Evolutionary conservation across 2,888 invertebrate species (phyloP), one percentile per base, ranked within the genome.

Genomic region (Melinaea menophilus): DNA sequence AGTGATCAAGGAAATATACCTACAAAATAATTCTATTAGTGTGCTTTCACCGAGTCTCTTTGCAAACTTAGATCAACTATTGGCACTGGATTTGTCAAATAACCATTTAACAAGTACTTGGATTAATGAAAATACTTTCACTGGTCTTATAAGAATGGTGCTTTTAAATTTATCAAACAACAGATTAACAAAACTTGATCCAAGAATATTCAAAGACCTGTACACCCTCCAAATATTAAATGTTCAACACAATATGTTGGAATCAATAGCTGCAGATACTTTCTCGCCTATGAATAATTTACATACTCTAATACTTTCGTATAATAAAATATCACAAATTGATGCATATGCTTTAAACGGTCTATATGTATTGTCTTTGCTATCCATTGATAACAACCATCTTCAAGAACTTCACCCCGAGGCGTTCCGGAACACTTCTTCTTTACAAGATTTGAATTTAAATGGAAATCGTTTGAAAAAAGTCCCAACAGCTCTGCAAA

Each of bases 281-380:
- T 98, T 98, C 82, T 93, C 96, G 48, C 95, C 97, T 4, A 95
- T 97, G 95, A 97, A 96, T 81, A 98, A 98, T 88, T 91, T 98
- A 67, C 97, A 98, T 85, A 97, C 97, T 12, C 90, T 98, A 72
- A 93, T 97, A 65, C 91, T 98, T 71, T 96, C 96, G 3, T 95
- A 95, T 83, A 98, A 98, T 88, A 95, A 94, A 82, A 93, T 98
- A 73, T 94, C 94, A 74, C 95, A 95, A 77, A 92, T 98, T 72
- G 96, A 97, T 81, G 95, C 95, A 2, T 95, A 95, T 78, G 95
- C 97, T 54, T 88, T 98, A 68, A 97, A 97, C 83, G 97, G 97
- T 2, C 91, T 98, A 60, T 96, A 95, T 80, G 97, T 97, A 46
- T 89, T 98, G 67, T 96, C 96, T 69, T 84, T 97, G 67, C 90